phyloP scores from a whole-genome alignment of 2,113 vertebrate genomes.

The Trogon melanurus region DNA sequence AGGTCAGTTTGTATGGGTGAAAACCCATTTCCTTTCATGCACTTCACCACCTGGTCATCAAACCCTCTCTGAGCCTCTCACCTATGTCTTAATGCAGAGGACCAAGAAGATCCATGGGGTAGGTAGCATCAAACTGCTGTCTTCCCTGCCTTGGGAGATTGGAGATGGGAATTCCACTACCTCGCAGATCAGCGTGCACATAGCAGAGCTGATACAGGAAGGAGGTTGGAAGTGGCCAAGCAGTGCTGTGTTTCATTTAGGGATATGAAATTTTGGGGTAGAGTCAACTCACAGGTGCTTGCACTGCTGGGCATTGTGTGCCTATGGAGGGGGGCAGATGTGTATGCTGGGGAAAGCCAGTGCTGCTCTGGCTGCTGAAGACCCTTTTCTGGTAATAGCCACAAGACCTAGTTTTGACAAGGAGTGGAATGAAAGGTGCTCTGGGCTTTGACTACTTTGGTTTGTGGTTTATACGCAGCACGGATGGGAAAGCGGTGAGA shows the following conservation, averaged over 20 bases:
- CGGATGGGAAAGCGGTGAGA: neutral
- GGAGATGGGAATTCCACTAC: neutral
- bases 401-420: neutral
- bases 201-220: neutral
- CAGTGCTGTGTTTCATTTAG: neutral
- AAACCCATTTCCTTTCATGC: neutral
- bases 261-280: neutral
- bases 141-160: neutral
- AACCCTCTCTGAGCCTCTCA: neutral
- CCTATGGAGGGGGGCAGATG: neutral
- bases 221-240: neutral
- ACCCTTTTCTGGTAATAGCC: neutral
- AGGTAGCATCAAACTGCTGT: neutral
- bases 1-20: neutral
- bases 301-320: neutral
- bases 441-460: neutral
- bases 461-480: neutral
- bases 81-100: neutral
- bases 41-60: neutral
- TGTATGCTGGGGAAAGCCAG: neutral
- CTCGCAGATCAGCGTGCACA: neutral
- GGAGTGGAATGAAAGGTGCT: neutral
- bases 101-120: neutral
- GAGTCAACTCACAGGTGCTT: neutral
- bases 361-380: neutral